Evolutionary conservation across 2,888 invertebrate genomes (phyloP), one percentile per base, ranked within the genome.

Genomic region (Brenthis ino): DNA sequence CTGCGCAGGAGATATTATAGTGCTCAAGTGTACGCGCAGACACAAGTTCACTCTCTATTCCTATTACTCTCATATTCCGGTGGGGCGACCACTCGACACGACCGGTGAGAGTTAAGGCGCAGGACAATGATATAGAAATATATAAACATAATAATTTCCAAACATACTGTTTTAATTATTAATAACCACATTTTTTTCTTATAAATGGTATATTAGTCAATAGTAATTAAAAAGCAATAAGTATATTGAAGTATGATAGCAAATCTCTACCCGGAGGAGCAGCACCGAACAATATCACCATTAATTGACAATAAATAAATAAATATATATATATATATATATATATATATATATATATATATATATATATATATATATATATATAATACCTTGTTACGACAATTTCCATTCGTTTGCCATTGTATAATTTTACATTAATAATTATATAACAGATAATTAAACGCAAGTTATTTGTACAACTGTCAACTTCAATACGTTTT

Each of bases 361-460:
- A n/a, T n/a, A n/a, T n/a, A n/a, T n/a, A n/a, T n/a, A n/a, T n/a
- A n/a, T n/a, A n/a, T n/a, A n/a, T n/a, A n/a, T n/a, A n/a, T n/a
- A n/a, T n/a, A n/a, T n/a, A n/a, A n/a, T 43, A 54, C 51, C 37
- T 55, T 24, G 64, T 60, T 67, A 69, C 60, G 51, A 65, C 65
- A 43, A 65, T 57, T 68, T 65, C 58, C 28, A 64, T 57, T 57
- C 54, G 65, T 48, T 65, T 58, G 57, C 51, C 55, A 66, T 56
- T 66, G 64, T 72, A 64, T 55, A 65, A 72, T 69, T 64, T 56
- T 20, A 43, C 53, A 43, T 67, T 67, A 20, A 28, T 28, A 28
- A 65, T 72, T 69, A 65, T 50, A n/a, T 61, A 71, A 72, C 28
- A 66, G 43, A 47, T 69, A 72, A 72, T 69, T 72, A 67, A 13